phyloP scores from a whole-genome alignment of 2,797 vertebrate genomes.

The Graptemys geographica region DNA sequence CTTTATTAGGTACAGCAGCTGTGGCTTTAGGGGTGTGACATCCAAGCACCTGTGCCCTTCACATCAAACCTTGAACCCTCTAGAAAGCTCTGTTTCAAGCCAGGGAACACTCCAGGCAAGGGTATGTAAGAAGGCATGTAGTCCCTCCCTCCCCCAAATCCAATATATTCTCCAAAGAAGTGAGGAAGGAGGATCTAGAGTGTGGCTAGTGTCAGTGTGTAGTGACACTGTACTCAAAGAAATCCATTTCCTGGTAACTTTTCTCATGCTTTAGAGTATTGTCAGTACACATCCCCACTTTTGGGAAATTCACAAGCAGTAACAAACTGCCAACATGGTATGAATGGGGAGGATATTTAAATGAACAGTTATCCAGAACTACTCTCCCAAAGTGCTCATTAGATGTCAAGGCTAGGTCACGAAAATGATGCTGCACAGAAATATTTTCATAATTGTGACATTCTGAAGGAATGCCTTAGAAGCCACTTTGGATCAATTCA shows the following conservation, averaged over 20 bases:
- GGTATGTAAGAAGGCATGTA: neutral
- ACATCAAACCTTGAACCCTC: neutral
- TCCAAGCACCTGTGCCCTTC: neutral
- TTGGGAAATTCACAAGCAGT: neutral
- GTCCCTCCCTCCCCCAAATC: neutral
- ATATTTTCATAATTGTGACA: neutral
- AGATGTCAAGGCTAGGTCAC: neutral
- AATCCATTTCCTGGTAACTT: neutral
- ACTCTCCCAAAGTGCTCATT: neutral
- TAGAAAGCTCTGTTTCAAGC: neutral
- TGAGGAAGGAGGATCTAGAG: neutral
- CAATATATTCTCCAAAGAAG: neutral
- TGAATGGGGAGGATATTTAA: neutral
- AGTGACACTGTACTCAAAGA: neutral
- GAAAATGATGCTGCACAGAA: neutral
- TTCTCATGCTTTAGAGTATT: neutral
- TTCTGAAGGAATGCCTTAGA: neutral
- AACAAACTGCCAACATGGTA: neutral
- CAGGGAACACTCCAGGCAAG: neutral
- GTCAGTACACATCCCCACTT: neutral
- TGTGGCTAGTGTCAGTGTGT: neutral
- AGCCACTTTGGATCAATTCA: neutral
- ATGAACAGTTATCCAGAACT: neutral
- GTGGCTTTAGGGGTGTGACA: neutral
- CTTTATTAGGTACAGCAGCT: neutral